A percentile compares a stretch with the other conserved stretches of the same genome.
Evolutionary conservation across 2,888 invertebrate genomes (phyloP).

Genomic region (Xanthia togata): DNA sequence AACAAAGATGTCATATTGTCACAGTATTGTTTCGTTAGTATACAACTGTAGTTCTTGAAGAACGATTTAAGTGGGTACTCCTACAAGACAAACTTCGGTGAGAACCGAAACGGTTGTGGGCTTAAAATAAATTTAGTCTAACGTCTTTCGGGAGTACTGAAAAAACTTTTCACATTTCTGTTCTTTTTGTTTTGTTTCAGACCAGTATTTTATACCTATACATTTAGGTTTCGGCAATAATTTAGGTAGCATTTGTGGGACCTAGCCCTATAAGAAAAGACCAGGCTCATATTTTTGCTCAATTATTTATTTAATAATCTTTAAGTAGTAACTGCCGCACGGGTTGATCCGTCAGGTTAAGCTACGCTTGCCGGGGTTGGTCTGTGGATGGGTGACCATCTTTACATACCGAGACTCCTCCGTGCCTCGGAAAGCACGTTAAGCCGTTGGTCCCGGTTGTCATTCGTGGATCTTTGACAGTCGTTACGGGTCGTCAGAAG

Average conservation of each 20-base stretch:
- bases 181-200: conserved; percentile 32
- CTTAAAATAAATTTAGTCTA: conserved; percentile 44
- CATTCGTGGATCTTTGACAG: too few relatives aligned
- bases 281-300: too few relatives aligned
- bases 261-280: background rate
- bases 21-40: conserved; percentile 23
- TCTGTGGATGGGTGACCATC: too few relatives aligned
- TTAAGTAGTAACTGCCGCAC: too few relatives aligned
- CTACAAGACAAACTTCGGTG: conserved; percentile 28
- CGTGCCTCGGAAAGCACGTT: too few relatives aligned
- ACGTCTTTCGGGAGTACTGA: conserved; percentile 37
- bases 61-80: conserved; percentile 12
- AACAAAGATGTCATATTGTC: conserved; percentile 38
- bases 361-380: too few relatives aligned
- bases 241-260: background rate
- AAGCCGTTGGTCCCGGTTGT: too few relatives aligned
- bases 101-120: conserved; percentile 5
- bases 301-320: background rate
- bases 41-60: conserved; percentile 11
- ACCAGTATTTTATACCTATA: conserved; percentile 1
- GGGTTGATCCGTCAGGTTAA: too few relatives aligned
- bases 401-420: too few relatives aligned
- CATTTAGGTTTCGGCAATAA: conserved; percentile 21
- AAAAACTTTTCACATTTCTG: conserved; percentile 47
- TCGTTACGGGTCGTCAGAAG: too few relatives aligned